phyloP scores from a whole-genome alignment of 2,797 vertebrate species.

The Salarias fasciatus region DNA sequence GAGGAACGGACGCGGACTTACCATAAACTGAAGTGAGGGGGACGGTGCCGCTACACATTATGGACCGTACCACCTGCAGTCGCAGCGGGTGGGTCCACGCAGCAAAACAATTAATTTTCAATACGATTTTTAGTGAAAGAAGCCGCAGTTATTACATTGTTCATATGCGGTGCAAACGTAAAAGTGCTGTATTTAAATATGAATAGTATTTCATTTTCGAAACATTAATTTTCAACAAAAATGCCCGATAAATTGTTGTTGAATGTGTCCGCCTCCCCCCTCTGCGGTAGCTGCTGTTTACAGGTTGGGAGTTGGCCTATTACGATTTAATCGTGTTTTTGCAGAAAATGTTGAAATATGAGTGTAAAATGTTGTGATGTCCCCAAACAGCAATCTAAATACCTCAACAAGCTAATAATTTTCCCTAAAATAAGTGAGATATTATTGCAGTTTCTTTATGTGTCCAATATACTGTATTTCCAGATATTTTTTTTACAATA shows the following conservation, averaged over 20 bases:
- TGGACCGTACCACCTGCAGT: conserved; percentile 75
- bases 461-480: too few species aligned
- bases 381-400: background rate
- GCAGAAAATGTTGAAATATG: background rate
- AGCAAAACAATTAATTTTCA: background rate
- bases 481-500: too few species aligned
- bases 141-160: too few species aligned
- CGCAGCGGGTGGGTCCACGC: conserved; percentile 17
- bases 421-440: too few species aligned
- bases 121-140: too few species aligned
- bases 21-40: conserved; percentile 60
- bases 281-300: conserved; percentile 62
- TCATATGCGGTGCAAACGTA: accelerated
- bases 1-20: conserved; percentile 39
- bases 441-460: too few species aligned
- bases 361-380: background rate
- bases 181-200: accelerated
- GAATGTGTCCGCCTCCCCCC: conserved; percentile 40
- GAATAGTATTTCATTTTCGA: accelerated
- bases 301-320: conserved; percentile 54
- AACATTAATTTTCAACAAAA: accelerated
- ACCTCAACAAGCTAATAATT: too few species aligned
- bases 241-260: background rate
- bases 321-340: conserved; percentile 20
- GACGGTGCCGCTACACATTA: conserved; percentile 68